Evolutionary conservation across 2,888 invertebrate genomes (phyloP).

Genomic region (Acheta domesticus): DNA sequence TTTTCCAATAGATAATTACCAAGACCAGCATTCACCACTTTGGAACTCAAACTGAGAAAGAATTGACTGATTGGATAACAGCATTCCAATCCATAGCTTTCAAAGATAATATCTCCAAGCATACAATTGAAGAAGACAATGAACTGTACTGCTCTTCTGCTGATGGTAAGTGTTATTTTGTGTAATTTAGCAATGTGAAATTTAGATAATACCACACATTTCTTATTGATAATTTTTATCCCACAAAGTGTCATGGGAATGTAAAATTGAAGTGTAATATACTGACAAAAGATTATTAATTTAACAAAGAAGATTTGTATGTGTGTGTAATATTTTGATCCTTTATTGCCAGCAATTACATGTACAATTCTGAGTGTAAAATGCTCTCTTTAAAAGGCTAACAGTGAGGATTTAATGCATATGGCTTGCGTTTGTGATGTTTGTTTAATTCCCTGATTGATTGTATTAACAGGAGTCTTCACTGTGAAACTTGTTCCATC

Average conservation of each 20-base stretch:
- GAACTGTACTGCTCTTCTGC: conserved; percentile 84
- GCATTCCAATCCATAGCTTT: conserved; percentile 80
- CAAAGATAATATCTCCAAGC: conserved; percentile 60
- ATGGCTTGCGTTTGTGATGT: too few species aligned
- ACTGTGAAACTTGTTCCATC: conserved; percentile 73
- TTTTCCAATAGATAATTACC: conserved; percentile 61
- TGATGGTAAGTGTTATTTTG: conserved; percentile 50
- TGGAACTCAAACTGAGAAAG: conserved; percentile 62
- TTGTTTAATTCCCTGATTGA: background rate
- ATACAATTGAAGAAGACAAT: conserved; percentile 78
- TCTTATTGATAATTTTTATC: too few species aligned
- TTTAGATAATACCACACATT: too few species aligned
- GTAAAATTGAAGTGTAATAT: background rate
- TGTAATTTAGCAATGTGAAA: too few species aligned
- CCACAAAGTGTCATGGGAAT: too few species aligned
- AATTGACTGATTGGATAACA: conserved; percentile 72
- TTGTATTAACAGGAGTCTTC: conserved; percentile 58
- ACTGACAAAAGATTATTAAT: too few species aligned
- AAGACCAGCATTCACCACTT: conserved; percentile 62
- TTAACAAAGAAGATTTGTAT: too few species aligned
- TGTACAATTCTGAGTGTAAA: too few species aligned
- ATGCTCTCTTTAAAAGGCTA: too few species aligned
- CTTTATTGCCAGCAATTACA: too few species aligned
- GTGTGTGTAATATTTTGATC: too few species aligned
- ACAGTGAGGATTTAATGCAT: too few species aligned